phyloP scores from a whole-genome alignment of 2,797 vertebrate genomes.

The Heterohyrax brucei region DNA sequence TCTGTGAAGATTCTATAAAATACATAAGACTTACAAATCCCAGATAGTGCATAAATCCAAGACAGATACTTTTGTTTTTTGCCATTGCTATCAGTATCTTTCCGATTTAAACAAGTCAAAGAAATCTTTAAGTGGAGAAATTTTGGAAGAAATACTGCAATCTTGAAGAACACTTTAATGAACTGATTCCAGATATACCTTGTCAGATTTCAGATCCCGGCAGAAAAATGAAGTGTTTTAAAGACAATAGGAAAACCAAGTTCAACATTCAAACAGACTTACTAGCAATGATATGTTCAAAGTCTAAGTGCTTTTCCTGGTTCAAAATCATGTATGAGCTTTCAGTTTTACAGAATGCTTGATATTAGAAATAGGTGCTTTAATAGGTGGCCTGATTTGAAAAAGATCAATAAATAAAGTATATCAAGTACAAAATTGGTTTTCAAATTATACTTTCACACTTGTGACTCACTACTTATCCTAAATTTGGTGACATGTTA shows the following conservation, averaged over 20 bases:
- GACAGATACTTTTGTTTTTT: neutral
- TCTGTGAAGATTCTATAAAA: neutral
- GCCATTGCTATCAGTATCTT: neutral
- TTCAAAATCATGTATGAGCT: neutral
- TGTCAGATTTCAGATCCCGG: neutral
- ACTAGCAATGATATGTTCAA: neutral
- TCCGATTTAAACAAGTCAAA: neutral
- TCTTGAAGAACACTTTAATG: neutral
- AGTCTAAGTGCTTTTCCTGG: neutral
- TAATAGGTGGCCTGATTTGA: neutral
- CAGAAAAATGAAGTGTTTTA: neutral
- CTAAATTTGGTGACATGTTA: neutral
- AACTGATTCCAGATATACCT: neutral
- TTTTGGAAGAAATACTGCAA: neutral
- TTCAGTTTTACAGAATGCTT: neutral
- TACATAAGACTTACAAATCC: neutral
- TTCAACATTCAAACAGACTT: neutral
- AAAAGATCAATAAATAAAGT: neutral
- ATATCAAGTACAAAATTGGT: too few species aligned
- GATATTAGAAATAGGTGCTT: neutral
- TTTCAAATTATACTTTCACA: neutral
- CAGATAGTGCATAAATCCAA: neutral
- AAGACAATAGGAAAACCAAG: neutral
- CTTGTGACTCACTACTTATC: neutral
- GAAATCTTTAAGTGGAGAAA: neutral